These are phyloP conservation scores for Tupaia chinensis DNA, from an alignment of 2,113 vertebrate genomes.

Conservation along the genomic window DNA sequence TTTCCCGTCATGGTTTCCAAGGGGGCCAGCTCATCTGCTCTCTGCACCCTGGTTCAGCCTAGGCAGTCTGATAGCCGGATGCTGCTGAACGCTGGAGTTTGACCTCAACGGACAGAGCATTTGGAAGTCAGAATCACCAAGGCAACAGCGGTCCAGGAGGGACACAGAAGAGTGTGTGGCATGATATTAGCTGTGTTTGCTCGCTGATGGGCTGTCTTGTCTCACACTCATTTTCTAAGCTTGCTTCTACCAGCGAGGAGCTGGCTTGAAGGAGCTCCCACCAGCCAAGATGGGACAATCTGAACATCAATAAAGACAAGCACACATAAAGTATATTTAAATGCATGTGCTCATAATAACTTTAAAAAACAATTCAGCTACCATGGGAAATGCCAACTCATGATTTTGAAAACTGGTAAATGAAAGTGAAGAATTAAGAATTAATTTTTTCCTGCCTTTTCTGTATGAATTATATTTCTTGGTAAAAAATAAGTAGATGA, in stretches of 20 bases:
- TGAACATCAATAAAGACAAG: background rate
- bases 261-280: background rate
- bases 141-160: background rate
- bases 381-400: background rate
- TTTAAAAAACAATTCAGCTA: background rate
- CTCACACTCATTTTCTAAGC: background rate
- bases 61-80: accelerated
- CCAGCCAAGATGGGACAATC: background rate
- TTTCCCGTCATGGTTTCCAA: too few species aligned
- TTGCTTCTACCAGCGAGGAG: background rate
- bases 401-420: background rate
- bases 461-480: background rate
- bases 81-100: background rate
- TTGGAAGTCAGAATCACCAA: background rate
- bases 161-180: background rate
- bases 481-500: background rate
- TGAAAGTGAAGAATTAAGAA: background rate
- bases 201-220: background rate
- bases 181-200: background rate
- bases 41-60: background rate
- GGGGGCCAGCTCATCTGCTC: background rate
- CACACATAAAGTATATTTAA: background rate
- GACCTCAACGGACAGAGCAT: accelerated
- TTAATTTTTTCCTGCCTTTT: background rate
- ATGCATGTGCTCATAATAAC: background rate